Base-by-base conservation (phyloP, 2,797 vertebrate genomes). In the Sebastes iracundus region DNA sequence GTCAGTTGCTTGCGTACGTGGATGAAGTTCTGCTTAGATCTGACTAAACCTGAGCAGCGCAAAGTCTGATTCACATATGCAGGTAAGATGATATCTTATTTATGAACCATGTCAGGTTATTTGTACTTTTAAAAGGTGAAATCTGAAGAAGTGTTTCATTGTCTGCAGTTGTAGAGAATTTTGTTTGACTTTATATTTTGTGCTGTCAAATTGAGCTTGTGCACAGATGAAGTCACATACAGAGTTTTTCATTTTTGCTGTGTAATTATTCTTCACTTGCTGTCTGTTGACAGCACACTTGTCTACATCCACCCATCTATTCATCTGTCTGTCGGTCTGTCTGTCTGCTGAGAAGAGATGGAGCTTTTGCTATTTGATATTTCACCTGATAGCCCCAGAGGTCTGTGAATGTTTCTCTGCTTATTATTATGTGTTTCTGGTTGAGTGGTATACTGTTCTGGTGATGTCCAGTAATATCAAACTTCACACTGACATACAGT, bases 311-410 rank as follows among this genome's bases (percentile, higher is more conserved):
- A 10, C 5, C 4, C 20, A 5, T 30, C 56, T 27, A n/a, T 22
- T 33, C 30, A 33, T 33, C 60, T n/a, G 23, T 16, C 3, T 12
- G 33, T 35, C 33, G 11, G 14, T 42, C 38, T 42, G 7, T 71
- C 69, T 56, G 27, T 53, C 46, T 52, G 58, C 53, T 46, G 63
- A 70, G 55, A 38, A 59, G 25, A 33, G 53, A 87, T 89, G 88
- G 88, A 89, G 67, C 46, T 85, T 49, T 25, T 81, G n/a, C 58
- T 20, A 1, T 72, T 72, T 46, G 59, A 65, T n/a, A 7, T 65
- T 64, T 70, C 59, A 2, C 5, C n/a, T 53, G 53, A 81, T 58
- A 59, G 42, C 6, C 30, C n/a, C 11, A 32, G 53, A 87, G 85
- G 83, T 89, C 20, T 56, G 87, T 85, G 55, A 80, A 6, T 59